Evolutionary conservation across 2,888 invertebrate genomes (phyloP), one percentile per base, ranked within the genome.

Genomic region (Nymphalis c-album): DNA sequence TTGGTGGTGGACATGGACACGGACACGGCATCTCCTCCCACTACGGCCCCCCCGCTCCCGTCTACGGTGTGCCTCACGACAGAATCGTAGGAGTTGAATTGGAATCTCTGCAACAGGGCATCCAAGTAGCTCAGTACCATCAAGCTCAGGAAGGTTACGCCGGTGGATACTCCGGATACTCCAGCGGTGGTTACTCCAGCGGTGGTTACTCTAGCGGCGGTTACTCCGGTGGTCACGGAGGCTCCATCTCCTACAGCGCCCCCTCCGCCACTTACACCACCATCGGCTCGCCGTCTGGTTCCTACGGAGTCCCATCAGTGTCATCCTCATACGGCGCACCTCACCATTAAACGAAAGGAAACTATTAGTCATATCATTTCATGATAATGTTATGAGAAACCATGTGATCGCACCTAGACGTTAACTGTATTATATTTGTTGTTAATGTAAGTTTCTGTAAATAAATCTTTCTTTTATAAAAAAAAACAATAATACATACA

Each of bases 111-210:
- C 96, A 96, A 81, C 97, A 97, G 80, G 97, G 96, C 73, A 95
- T 97, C 86, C 97, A 97, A 85, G 97, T 97, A 47, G 97, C 97
- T 40, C 97, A 97, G 83, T 97, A 96, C 93, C 94, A 96, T 82
- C 96, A 96, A 85, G 94, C 95, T 73, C 93, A 94, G 69, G 93
- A 95, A 73, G 94, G 93, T 70, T 83, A 90, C 73, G 92, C 91
- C 71, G 93, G 93, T 72, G 92, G 93, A 72, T 77, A 82, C 73
- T 69, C 77, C 35, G 75, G 75, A 53, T 77, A 74, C 68, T 83
- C 82, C 73, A 85, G 86, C 80, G 90, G 71, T 87, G 82, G 80
- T 84, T 69, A 78, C 88, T 72, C 66, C 77, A 77, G 78, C 76
- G 79, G 71, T 67, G 75, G 76, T 70, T 57, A 77, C 78, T 71